phyloP scores from a whole-genome alignment of 2,797 vertebrate genomes.

The Basileuterus tristriatus region DNA sequence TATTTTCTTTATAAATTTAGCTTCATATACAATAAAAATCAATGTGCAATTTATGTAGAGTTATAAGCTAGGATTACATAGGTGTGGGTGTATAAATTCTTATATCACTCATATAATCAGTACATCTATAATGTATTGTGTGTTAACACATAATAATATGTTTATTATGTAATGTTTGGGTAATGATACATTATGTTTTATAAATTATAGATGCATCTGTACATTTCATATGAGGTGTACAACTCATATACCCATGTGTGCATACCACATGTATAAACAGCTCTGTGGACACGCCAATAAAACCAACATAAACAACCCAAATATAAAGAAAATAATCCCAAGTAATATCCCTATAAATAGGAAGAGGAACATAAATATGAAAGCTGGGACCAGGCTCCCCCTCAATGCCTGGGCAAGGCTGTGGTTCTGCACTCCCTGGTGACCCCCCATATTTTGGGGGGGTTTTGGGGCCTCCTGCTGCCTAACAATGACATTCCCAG shows the following conservation, averaged over 20 bases:
- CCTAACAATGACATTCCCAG: fast-evolving
- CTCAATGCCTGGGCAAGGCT: neutral
- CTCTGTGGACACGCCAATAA: neutral
- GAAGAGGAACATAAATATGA: neutral
- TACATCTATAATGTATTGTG: neutral
- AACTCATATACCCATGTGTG: neutral
- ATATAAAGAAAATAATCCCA: neutral
- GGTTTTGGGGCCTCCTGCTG: neutral
- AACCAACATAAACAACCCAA: neutral
- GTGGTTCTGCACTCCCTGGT: fast-evolving
- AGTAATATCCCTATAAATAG: neutral
- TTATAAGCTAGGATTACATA: neutral
- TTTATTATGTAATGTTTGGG: neutral
- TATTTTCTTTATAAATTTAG: neutral
- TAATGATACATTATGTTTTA: neutral
- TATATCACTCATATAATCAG: neutral
- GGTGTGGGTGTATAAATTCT: neutral
- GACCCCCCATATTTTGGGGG: neutral
- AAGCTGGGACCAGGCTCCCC: fast-evolving
- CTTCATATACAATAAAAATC: neutral
- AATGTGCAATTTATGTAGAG: neutral
- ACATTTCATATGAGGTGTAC: too few species aligned
- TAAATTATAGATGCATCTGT: neutral
- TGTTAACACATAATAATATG: neutral
- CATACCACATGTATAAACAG: neutral